phyloP scores from a whole-genome alignment of 92 coral and sea anemone species.

The Heliopora coerulea region DNA sequence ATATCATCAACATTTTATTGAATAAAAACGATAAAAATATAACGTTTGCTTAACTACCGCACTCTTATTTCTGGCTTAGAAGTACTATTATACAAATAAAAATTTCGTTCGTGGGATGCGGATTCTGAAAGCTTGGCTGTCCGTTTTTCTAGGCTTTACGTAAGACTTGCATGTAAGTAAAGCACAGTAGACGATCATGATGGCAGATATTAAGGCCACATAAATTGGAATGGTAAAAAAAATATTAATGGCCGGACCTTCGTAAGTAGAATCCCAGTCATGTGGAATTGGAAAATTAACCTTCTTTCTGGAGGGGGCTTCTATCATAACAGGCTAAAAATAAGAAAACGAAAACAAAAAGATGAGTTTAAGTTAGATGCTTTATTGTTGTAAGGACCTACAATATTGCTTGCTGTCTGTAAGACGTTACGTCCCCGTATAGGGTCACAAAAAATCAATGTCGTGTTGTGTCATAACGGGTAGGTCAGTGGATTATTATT shows the following conservation, averaged over 20 bases:
- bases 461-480: too few relatives aligned
- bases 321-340: slow-evolving; percentile 81
- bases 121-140: neutral
- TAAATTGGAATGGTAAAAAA: slow-evolving; percentile 88
- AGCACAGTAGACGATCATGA: slow-evolving; percentile 79
- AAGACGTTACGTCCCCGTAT: too few relatives aligned
- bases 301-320: slow-evolving; percentile 28
- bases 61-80: neutral
- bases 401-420: too few relatives aligned
- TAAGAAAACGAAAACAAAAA: neutral
- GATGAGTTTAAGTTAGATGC: neutral
- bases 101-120: slow-evolving; percentile 35
- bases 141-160: slow-evolving; percentile 49
- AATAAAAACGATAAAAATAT: too few relatives aligned
- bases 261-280: slow-evolving; percentile 74
- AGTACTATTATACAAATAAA: slow-evolving; percentile 3
- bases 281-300: slow-evolving; percentile 38
- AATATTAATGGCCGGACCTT: slow-evolving; percentile 65
- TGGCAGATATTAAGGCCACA: slow-evolving; percentile 71
- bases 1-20: too few relatives aligned
- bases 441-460: too few relatives aligned
- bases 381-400: too few relatives aligned
- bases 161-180: slow-evolving; percentile 79
- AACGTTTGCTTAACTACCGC: neutral
- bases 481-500: too few relatives aligned